A percentile compares a stretch with the other conserved stretches of the same genome.
phyloP scores from a whole-genome alignment of 2,113 vertebrate species.

The Sceloporus tristichus region DNA sequence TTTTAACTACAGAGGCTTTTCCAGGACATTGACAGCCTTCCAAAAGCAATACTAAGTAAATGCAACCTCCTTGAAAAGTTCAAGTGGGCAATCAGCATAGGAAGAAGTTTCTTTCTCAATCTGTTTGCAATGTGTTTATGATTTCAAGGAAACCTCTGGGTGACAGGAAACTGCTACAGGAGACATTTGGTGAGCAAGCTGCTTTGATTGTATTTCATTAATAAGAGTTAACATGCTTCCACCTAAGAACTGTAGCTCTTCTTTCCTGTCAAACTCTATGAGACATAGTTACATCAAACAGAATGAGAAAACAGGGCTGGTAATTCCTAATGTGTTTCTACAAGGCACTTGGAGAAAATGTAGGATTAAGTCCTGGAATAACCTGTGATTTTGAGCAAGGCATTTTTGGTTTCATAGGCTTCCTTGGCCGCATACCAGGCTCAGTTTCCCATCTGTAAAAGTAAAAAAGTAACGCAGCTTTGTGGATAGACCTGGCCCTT shows the following conservation, averaged over 20 bases:
- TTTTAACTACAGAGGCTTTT: slow-evolving; percentile 17
- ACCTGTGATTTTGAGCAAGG: neutral
- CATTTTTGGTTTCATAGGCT: neutral
- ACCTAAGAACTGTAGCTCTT: neutral
- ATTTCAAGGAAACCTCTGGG: slow-evolving; percentile 54
- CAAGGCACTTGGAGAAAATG: neutral
- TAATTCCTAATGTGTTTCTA: slow-evolving; percentile 21
- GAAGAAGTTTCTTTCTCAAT: slow-evolving; percentile 45
- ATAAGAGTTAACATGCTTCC: neutral
- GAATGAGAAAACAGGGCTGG: neutral
- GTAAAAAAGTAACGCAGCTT: neutral
- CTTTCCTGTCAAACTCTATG: neutral
- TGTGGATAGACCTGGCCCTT: neutral
- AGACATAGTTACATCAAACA: neutral
- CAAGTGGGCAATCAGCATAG: slow-evolving; percentile 61
- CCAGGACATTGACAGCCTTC: rapidly evolving
- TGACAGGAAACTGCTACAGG: slow-evolving; percentile 51
- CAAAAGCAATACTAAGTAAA: slow-evolving; percentile 14
- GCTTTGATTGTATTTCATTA: neutral
- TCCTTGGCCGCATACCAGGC: neutral
- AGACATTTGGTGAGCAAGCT: neutral
- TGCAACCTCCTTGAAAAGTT: slow-evolving; percentile 53
- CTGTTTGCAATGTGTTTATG: slow-evolving; percentile 23
- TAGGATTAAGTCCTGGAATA: neutral
- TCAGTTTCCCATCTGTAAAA: neutral